Evolutionary conservation across 92 coral and sea anemone species (phyloP), one percentile per base, ranked within the genome.

Genomic region (Palythoa heliodiscus): DNA sequence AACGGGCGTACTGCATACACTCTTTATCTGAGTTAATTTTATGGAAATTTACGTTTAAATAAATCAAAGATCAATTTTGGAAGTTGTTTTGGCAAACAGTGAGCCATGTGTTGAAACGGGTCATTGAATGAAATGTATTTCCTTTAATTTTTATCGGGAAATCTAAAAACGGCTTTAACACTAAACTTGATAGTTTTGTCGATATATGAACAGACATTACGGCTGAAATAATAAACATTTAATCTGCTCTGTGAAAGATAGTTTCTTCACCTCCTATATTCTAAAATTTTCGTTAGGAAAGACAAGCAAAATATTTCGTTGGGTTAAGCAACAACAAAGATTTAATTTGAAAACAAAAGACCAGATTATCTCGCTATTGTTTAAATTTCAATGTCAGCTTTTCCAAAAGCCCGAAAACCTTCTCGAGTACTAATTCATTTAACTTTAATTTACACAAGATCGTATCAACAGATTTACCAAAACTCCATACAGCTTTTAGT

Each of bases 171-270:
- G 54, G 47, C 43, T 25, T 61, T 60, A 61, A 87, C 90, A 87
- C 39, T 54, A 52, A 52, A 64, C 50, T 52, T 90, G 93, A 87
- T 63, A 52, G 71, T 23, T 67, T 83, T 87, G 90, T 87, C 88
- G 90, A 75, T 79, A 87, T 78, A 52, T 64, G 86, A 86, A 71
- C 88, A 72, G 86, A 83, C 86, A 76, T 82, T 87, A 53, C 89
- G 86, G 76, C 87, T 87, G 87, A 83, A 83, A 73, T 87, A 82
- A 86, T 73, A 86, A 77, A 50, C 82, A 78, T 15, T 77, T 86
- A 77, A 66, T 10, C 40, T 77, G 52, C 50, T 67, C 48, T 78
- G 53, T 60, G 70, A 40, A 57, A 48, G 47, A 29, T 58, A 70
- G 55, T 77, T 40, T 40, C 72, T 43, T 1, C 72, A 47, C 72